These are phyloP conservation scores for Ascaphus truei DNA, from an alignment of 2,113 vertebrate genomes.

Conservation along the genomic window DNA sequence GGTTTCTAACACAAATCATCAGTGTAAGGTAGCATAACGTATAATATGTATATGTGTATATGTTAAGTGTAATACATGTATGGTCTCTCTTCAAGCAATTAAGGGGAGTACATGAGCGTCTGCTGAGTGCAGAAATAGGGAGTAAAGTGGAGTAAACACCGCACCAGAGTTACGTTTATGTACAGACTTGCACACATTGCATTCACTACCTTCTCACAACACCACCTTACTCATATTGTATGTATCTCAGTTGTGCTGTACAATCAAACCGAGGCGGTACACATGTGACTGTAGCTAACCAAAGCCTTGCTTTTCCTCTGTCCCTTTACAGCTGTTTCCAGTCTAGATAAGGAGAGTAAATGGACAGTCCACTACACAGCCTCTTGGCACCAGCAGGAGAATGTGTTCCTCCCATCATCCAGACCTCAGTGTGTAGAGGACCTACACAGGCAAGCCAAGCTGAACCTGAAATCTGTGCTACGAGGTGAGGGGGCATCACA, in stretches of 20 bases:
- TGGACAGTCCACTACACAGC: conserved; percentile 95
- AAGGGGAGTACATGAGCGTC: too few relatives aligned
- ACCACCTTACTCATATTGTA: too few relatives aligned
- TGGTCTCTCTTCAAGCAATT: too few relatives aligned
- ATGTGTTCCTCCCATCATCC: conserved; percentile 85
- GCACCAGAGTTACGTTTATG: too few relatives aligned
- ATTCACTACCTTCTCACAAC: too few relatives aligned
- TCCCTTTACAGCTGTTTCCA: conserved; percentile 85
- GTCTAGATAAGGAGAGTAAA: conserved; percentile 92
- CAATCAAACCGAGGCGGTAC: too few relatives aligned
- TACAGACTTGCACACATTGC: too few relatives aligned
- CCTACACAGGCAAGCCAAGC: conserved; percentile 90
- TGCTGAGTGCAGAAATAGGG: too few relatives aligned
- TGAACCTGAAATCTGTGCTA: conserved; percentile 93
- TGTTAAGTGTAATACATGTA: too few relatives aligned
- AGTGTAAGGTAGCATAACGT: not conserved
- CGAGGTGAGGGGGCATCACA: conserved; percentile 72
- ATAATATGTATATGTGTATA: not conserved
- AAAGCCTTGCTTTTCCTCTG: conserved; percentile 22
- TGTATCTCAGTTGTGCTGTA: too few relatives aligned
- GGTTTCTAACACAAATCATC: not conserved
- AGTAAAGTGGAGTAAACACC: too few relatives aligned
- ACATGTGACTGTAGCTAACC: not conserved
- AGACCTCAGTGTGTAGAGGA: conserved; percentile 90
- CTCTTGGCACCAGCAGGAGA: conserved; percentile 95